These are phyloP conservation scores for Epistrophe eligans DNA, from an alignment of 2,888 invertebrate species.

Conservation along the genomic window DNA sequence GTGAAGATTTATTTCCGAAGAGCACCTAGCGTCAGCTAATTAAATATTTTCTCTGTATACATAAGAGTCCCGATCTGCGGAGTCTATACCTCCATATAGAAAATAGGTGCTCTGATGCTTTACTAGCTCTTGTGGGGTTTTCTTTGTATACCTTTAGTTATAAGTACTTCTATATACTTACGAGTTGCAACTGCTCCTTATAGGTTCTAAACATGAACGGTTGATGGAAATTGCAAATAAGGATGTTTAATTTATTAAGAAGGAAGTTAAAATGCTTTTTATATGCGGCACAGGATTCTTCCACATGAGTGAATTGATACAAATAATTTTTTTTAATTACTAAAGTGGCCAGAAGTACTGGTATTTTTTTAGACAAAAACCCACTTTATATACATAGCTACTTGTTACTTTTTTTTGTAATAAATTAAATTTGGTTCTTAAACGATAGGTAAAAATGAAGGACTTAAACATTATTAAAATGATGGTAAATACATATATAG, in stretches of 20 bases:
- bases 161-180: not conserved
- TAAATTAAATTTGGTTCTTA: too few relatives aligned
- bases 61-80: constrained; percentile 43
- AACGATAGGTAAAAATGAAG: too few relatives aligned
- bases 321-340: constrained; percentile 42
- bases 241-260: constrained; percentile 73
- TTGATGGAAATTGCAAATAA: constrained; percentile 74
- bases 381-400: too few relatives aligned
- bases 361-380: not conserved
- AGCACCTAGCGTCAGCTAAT: constrained; percentile 67
- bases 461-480: too few relatives aligned
- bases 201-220: constrained; percentile 70
- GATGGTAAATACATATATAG: too few relatives aligned
- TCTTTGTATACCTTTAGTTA: constrained; percentile 33
- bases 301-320: not conserved
- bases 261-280: constrained; percentile 45
- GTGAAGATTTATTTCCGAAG: constrained; percentile 72
- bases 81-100: not conserved
- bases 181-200: constrained; percentile 59
- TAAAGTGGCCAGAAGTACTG: not conserved
- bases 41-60: constrained; percentile 69
- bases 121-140: constrained; percentile 35
- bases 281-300: constrained; percentile 21
- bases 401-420: too few relatives aligned
- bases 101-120: constrained; percentile 28